These are phyloP conservation scores for Drosophila virilis DNA, from an alignment of 1,140 invertebrate genomes.

Conservation along the genomic window DNA sequence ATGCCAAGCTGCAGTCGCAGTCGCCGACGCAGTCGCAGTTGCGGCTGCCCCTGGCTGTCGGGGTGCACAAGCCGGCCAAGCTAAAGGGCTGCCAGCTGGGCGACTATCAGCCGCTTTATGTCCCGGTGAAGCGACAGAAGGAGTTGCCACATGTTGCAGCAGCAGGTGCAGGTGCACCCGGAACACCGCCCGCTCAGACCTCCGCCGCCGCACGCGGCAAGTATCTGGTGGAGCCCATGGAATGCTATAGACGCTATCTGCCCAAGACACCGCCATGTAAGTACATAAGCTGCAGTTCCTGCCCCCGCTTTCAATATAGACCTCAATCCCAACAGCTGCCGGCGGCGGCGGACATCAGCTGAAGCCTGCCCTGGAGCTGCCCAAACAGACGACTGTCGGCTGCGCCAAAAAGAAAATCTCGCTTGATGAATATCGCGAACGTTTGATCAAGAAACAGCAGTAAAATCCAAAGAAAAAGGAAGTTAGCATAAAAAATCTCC, in stretches of 20 bases:
- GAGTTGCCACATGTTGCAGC: too few species aligned
- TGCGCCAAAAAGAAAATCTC: conserved; percentile 29
- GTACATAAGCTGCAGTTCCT: too few species aligned
- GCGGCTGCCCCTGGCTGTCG: too few species aligned
- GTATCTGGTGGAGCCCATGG: conserved; percentile 26
- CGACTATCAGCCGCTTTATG: background rate
- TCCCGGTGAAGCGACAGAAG: too few species aligned
- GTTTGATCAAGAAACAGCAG: conserved; percentile 14
- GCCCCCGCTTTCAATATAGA: too few species aligned
- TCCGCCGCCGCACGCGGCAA: background rate
- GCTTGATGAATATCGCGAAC: conserved; percentile 30
- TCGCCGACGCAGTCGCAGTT: too few species aligned
- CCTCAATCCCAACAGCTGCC: background rate
- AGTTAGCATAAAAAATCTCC: background rate
- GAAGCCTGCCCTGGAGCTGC: background rate
- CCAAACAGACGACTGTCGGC: background rate
- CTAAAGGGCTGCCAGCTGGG: background rate
- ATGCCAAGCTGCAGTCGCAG: conserved; percentile 10
- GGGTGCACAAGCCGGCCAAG: background rate
- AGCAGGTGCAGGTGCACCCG: too few species aligned
- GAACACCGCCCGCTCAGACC: background rate
- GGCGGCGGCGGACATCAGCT: background rate
- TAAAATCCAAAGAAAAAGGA: background rate
- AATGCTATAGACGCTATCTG: conserved; percentile 19
- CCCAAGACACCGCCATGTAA: conserved; percentile 2